Percentiles rank a stretch among this genome's conserved stretches.
These are phyloP conservation scores for Prionailurus viverrinus DNA, from an alignment of 2,113 vertebrate species.

Conservation along the genomic window DNA sequence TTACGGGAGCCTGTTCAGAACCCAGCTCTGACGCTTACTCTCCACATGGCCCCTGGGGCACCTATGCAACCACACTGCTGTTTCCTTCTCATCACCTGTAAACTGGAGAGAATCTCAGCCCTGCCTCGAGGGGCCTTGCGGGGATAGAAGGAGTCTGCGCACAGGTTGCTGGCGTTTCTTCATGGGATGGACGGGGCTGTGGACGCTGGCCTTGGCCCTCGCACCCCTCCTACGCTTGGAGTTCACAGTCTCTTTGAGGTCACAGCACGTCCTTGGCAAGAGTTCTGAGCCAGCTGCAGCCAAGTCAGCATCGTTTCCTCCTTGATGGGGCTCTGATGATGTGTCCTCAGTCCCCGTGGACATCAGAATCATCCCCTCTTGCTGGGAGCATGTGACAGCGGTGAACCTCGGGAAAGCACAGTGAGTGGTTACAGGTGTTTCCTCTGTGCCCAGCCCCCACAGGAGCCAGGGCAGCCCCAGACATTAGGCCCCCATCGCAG, in stretches of 20 bases:
- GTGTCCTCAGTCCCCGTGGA: background rate
- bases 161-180: accelerated
- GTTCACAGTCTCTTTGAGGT: background rate
- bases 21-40: background rate
- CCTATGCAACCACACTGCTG: accelerated
- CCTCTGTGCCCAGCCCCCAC: accelerated
- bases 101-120: accelerated
- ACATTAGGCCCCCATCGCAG: accelerated
- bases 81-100: background rate
- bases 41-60: too few species aligned
- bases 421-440: accelerated
- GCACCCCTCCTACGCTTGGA: background rate
- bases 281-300: slow-evolving; percentile 1
- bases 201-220: background rate
- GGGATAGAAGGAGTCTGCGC: accelerated
- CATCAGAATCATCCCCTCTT: background rate
- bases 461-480: accelerated
- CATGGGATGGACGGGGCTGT: accelerated
- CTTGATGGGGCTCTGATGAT: background rate
- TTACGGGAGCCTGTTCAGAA: background rate
- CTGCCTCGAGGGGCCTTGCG: accelerated
- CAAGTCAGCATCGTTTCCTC: background rate
- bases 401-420: background rate
- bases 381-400: background rate
- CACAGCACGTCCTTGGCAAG: background rate